Evolutionary conservation across 2,797 vertebrate genomes (phyloP).

Genomic region (Tauraco hartlaubi): DNA sequence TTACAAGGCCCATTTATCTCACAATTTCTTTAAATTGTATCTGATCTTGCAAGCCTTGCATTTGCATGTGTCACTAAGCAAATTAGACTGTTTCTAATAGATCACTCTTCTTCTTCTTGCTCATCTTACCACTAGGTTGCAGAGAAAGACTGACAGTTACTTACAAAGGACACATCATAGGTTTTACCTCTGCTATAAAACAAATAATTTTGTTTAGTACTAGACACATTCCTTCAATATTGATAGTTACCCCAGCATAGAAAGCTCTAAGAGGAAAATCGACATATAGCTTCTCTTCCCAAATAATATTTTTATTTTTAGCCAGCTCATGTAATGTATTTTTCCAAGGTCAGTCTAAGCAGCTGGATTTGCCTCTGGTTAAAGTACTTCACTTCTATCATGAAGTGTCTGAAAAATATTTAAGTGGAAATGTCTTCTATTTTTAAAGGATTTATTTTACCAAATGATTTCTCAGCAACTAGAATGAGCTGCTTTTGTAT

Average conservation of each 20-base stretch:
- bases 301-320: not conserved
- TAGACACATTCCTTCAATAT: not conserved
- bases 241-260: not conserved
- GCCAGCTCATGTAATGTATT: not conserved
- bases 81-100: not conserved
- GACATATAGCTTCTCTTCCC: not conserved
- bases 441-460: constrained; percentile 36
- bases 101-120: not conserved
- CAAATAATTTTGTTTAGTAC: not conserved
- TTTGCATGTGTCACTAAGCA: not conserved
- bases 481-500: constrained; percentile 2
- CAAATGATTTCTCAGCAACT: not conserved
- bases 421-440: not conserved
- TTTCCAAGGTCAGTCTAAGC: not conserved
- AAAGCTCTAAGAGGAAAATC: not conserved
- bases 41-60: not conserved
- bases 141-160: not conserved
- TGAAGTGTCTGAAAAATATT: not conserved
- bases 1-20: not conserved
- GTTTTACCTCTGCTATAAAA: not conserved
- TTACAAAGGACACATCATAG: not conserved
- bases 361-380: not conserved
- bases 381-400: not conserved
- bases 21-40: not conserved
- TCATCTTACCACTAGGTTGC: not conserved